Conservation (phyloP, 2,888 invertebrate species). For the Scaeva pyrastri region DNA sequence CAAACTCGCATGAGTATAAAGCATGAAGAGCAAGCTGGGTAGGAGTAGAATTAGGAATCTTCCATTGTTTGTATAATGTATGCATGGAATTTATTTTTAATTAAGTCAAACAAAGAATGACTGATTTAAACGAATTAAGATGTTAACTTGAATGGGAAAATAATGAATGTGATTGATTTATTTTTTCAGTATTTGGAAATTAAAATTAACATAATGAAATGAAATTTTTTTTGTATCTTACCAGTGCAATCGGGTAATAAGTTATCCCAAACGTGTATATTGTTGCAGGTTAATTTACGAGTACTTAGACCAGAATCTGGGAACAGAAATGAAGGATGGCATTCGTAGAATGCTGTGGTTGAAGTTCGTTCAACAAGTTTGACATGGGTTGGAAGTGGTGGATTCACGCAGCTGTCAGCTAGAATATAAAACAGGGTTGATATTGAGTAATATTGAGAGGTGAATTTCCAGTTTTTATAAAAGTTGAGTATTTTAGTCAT, state of each 20-base stretch:
- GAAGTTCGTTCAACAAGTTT: slow-evolving; percentile 88
- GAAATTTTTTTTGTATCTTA: slow-evolving; percentile 83
- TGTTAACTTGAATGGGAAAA: slow-evolving; percentile 3
- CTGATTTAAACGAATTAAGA: neutral
- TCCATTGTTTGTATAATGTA: neutral
- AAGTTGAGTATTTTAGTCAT: too few relatives aligned
- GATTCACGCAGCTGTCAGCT: slow-evolving; percentile 89
- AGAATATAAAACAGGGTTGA: slow-evolving; percentile 42
- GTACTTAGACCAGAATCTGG: slow-evolving; percentile 87
- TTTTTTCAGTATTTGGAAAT: slow-evolving; percentile 4
- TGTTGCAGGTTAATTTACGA: slow-evolving; percentile 87
- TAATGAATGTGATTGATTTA: slow-evolving; percentile 50
- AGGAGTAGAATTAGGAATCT: neutral
- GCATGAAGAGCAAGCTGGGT: neutral
- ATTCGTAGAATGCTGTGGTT: slow-evolving; percentile 88
- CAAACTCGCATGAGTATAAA: neutral
- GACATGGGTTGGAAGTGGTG: slow-evolving; percentile 87
- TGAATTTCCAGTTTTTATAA: neutral
- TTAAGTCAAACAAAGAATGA: slow-evolving; percentile 21
- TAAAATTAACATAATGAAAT: slow-evolving; percentile 17
- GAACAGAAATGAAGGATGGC: slow-evolving; percentile 88
- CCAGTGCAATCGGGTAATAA: slow-evolving; percentile 87
- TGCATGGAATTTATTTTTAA: slow-evolving; percentile 10
- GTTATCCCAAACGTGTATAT: slow-evolving; percentile 88
- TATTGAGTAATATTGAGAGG: neutral